Base-by-base conservation (phyloP, 2,888 invertebrate species). In the Trisateles emortualis region DNA sequence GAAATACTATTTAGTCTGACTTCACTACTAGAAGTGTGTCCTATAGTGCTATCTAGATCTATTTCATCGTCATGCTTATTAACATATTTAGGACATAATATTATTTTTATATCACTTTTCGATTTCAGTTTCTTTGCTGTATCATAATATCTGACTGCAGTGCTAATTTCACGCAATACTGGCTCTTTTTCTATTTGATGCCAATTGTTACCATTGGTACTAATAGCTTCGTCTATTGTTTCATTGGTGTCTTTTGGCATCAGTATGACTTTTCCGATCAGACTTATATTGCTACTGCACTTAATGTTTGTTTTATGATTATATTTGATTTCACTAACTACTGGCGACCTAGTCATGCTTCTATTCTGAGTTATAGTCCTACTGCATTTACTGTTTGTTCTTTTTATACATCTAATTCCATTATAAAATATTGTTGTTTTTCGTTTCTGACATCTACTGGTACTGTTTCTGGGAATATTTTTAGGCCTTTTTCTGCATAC, bases 11-110 rank as follows among this genome's bases (percentile, higher is more conserved):
- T 50, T 17, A 41, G 22, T 36, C 17, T 53, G 6, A 19, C 14
- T 11, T 32, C 9, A 19, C 35, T 36, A 43, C 40, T 39, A 24
- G 45, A 26, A 17, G 14, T 26, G 26, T 6, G 26, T 8, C 3
- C 5, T 26, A 8, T 22, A 26, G 3, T 6, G 1, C 26, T 8
- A 6, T 26, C 26, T 26, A 22, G 17, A 30, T 22, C 45, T 30
- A 13, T 45, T 38, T 50, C 41, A 46, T 46, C 30, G 36, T 52
- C 41, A 40, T 35, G 40, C 9, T 17, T 50, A 8, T 53, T 58
- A 13, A 38, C 30, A 41, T 53, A 49, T 59, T 63, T 65, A 14
- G 60, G 62, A 52, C 58, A 59, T 40, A 59, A 32, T 36, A 53
- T 51, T 16, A 47, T 40, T 51, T 53, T 42, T n/a, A 53, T 22